These are phyloP conservation scores for Meghimatium bilineatum DNA, from an alignment of 2,888 invertebrate genomes.

Conservation along the genomic window DNA sequence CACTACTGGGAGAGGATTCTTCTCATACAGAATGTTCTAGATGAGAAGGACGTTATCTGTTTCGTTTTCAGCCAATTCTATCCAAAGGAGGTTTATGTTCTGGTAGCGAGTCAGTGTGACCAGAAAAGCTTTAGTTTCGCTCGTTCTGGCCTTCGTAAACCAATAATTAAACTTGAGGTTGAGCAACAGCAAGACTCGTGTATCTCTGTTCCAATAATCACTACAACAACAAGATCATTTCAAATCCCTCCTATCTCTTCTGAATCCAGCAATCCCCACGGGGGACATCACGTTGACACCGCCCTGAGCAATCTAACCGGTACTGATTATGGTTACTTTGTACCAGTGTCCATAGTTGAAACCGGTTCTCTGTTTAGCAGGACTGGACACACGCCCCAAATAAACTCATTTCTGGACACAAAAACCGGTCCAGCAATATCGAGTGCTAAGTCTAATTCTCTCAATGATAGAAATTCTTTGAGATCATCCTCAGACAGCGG, in stretches of 20 bases:
- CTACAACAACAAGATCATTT: conserved; percentile 34
- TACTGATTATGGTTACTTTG: not conserved
- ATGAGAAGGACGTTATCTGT: conserved; percentile 59
- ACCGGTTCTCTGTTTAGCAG: conserved; percentile 2
- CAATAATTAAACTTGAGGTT: conserved; percentile 57
- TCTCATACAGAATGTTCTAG: conserved; percentile 61
- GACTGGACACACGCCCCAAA: not conserved
- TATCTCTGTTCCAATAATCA: conserved; percentile 54
- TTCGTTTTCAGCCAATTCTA: conserved; percentile 63
- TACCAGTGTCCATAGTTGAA: conserved; percentile 15
- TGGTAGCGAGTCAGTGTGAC: conserved; percentile 65
- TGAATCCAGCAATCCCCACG: not conserved
- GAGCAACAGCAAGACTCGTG: conserved; percentile 55
- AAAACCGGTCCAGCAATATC: not conserved
- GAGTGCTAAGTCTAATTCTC: conserved; percentile 22
- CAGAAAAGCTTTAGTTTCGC: conserved; percentile 61
- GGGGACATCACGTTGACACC: conserved; percentile 19
- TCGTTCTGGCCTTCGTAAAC: conserved; percentile 55
- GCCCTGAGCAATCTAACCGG: not conserved
- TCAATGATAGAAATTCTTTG: not conserved
- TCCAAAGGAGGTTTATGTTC: conserved; percentile 55
- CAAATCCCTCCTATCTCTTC: not conserved
- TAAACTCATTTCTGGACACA: not conserved
- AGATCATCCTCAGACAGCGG: not conserved
- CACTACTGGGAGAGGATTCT: conserved; percentile 66